Percentiles rank a stretch among this genome's conserved stretches.
Conservation (phyloP, 2,797 vertebrate species). For the Euphonia xanthogaster region DNA sequence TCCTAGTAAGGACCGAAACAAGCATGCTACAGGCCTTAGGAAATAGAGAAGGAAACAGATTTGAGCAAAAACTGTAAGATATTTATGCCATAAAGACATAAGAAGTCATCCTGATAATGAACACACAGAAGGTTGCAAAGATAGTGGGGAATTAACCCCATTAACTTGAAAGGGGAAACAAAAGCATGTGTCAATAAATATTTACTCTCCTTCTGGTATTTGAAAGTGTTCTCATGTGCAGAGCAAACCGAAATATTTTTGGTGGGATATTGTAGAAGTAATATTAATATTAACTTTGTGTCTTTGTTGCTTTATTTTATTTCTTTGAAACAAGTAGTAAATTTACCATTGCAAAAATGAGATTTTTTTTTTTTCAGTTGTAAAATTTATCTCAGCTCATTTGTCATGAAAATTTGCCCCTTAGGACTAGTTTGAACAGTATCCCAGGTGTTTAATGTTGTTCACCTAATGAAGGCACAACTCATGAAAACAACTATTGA, state of each 20-base stretch:
- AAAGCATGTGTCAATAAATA: background rate
- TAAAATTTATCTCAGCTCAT: conserved; percentile 71
- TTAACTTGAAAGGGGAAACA: conserved; percentile 13
- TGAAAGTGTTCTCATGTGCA: conserved; percentile 5
- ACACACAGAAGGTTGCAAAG: background rate
- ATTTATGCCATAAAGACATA: background rate
- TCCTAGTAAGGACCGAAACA: background rate
- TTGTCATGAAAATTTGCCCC: conserved; percentile 74
- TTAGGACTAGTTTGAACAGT: conserved; percentile 69
- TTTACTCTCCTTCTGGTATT: conserved; percentile 19
- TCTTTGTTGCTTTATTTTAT: conserved; percentile 63
- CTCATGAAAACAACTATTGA: conserved; percentile 72
- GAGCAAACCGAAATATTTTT: conserved; percentile 2
- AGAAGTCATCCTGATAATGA: background rate
- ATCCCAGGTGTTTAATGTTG: conserved; percentile 77
- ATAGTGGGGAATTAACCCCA: conserved; percentile 42
- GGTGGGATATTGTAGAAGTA: conserved; percentile 22
- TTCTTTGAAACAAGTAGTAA: conserved; percentile 60
- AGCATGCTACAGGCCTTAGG: background rate
- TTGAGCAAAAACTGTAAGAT: background rate
- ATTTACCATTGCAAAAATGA: conserved; percentile 67
- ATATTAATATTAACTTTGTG: conserved; percentile 71
- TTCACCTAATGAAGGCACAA: conserved; percentile 73
- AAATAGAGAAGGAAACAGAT: background rate
- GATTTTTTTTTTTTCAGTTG: conserved; percentile 56